Evolutionary conservation across 2,113 vertebrate genomes (phyloP).

Genomic region (Corapipo altera): DNA sequence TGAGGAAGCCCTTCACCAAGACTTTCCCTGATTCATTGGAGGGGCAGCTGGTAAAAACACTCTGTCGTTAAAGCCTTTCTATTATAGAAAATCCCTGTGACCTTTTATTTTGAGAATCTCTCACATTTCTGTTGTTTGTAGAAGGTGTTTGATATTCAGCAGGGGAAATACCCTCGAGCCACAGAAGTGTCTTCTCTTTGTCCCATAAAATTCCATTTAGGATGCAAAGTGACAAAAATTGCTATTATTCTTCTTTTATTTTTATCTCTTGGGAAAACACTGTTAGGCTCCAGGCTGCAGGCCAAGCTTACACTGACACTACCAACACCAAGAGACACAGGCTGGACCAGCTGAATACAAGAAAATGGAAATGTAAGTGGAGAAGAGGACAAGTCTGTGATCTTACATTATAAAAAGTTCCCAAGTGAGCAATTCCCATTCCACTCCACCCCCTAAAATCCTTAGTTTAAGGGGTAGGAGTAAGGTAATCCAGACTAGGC

Average conservation of each 20-base stretch:
- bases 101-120: conserved; percentile 59
- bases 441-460: background rate
- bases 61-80: conserved; percentile 32
- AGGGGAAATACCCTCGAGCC: background rate
- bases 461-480: background rate
- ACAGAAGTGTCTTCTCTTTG: conserved; percentile 23
- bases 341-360: background rate
- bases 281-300: background rate
- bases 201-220: conserved; percentile 39
- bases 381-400: background rate
- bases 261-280: conserved; percentile 1
- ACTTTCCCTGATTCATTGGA: background rate
- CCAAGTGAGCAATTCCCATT: background rate
- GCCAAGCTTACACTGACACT: background rate
- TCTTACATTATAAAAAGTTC: background rate
- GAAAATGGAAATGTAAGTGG: background rate
- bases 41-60: conserved; percentile 37
- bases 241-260: background rate
- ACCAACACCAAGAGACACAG: background rate
- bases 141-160: conserved; percentile 46
- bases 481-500: background rate
- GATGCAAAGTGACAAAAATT: conserved; percentile 44
- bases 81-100: conserved; percentile 59
- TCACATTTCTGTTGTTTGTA: conserved; percentile 58
- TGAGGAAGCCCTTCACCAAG: background rate